Evolutionary conservation across 2,113 vertebrate species (phyloP), one percentile per base, ranked within the genome.

Genomic region (Nannospalax galili): DNA sequence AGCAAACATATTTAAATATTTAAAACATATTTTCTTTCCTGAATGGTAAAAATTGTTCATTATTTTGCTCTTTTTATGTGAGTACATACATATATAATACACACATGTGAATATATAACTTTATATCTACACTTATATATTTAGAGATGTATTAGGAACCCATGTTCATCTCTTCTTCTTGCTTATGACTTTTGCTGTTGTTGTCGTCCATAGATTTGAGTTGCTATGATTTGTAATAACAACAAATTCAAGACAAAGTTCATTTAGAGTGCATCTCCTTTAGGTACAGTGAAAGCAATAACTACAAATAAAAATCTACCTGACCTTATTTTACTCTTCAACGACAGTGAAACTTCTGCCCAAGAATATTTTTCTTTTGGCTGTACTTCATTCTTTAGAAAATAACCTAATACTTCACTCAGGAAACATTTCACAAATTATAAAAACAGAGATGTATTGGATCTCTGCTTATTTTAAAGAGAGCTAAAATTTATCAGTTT

Each of bases 301-400:
- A 74, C 40, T 78, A 45, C 45, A 48, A 84, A 94, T 48, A 65
- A 94, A 94, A 95, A 91, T 81, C 30, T n/a, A 48, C 73, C 75
- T 69, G 42, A 58, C 0, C 19, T 48, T 74, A 2, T 84, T 74
- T 72, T 89, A 64, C 52, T 80, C 45, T 40, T 3, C 24, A 24
- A 28, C 19, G 32, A 60, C 19, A 56, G n/a, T 62, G 7, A 56
- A 85, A 62, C 75, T 84, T 90, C 37, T 65, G 77, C 65, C 77
- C 45, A 90, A 88, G 91, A n/a, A n/a, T 19, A 7, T 73, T 80
- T 95, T 93, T 94, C 73, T 82, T 91, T 97, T 32, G 88, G 60
- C 7, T 67, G 24, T 35, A n/a, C n/a, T 56, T 82, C 88, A 62
- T 73, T 69, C 42, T 95, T 81, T 73, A 69, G 78, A 72, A 75